phyloP scores from a whole-genome alignment of 2,797 vertebrate species.

The Lacerta viridis region DNA sequence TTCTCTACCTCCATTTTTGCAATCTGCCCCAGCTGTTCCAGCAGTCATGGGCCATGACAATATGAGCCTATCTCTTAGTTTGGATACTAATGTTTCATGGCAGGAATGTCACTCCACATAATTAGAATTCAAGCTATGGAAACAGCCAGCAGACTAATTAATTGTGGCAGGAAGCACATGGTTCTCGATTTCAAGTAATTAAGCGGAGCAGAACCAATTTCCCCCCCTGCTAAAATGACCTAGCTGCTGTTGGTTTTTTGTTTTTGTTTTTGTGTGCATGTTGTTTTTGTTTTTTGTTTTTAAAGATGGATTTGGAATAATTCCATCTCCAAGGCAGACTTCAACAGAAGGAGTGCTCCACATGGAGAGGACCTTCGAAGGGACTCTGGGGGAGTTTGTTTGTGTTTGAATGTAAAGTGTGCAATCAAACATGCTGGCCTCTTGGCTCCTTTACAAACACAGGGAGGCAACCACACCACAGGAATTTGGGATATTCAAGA shows the following conservation, averaged over 20 bases:
- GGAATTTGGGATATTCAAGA: not conserved
- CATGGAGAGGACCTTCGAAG: constrained; percentile 12
- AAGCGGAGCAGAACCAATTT: constrained; percentile 6
- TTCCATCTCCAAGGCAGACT: constrained; percentile 14
- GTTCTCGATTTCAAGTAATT: constrained; percentile 62
- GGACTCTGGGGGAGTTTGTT: not conserved
- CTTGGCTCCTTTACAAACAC: not conserved
- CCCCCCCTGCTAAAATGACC: not conserved
- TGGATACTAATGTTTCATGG: constrained; percentile 57
- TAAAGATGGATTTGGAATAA: not conserved
- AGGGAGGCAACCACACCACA: constrained; percentile 10
- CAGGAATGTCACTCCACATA: constrained; percentile 51
- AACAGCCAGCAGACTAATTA: constrained; percentile 60
- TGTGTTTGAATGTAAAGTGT: not conserved
- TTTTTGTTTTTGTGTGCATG: not conserved
- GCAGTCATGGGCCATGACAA: not conserved
- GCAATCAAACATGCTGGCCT: not conserved
- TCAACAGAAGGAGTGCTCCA: constrained; percentile 17
- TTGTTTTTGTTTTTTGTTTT: not conserved
- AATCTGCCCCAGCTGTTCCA: constrained; percentile 39
- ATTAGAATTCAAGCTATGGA: constrained; percentile 59
- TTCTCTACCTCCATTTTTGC: constrained; percentile 43
- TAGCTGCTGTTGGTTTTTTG: not conserved
- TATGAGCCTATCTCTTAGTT: not conserved
- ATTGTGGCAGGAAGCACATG: constrained; percentile 67